Base-by-base conservation (phyloP, 2,797 vertebrate species). In the Todus mexicanus region DNA sequence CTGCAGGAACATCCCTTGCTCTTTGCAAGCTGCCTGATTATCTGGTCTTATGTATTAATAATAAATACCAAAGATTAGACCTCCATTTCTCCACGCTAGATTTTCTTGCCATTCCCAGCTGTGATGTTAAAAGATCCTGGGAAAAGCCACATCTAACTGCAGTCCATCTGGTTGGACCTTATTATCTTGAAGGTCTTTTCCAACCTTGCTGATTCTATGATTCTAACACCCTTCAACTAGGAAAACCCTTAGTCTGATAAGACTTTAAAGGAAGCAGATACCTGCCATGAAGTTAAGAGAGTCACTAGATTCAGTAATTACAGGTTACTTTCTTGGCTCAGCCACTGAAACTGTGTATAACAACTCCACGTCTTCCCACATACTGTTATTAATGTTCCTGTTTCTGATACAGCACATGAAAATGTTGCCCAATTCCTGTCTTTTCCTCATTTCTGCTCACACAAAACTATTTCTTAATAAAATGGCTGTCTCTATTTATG, bases 341-440 rank as follows among this genome's bases (percentile, higher is more conserved):
- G n/a, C 7, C 53, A 12, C 40, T 42, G 40, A 42, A 42, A 68
- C 21, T 45, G 43, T 45, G 17, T 45, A 42, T 43, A 75, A 65
- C 15, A 7, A 33, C 20, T 21, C 0, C 2, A 42, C 12, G 19
- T 56, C 21, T 7, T 68, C 11, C 18, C 11, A 11, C 26, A 50
- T 6, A 25, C 33, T 31, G 5, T 33, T 38, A 6, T 20, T 57
- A 53, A 23, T n/a, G 8, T 26, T 40, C 20, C 25, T 50, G 48
- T 26, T 50, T 50, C 48, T 50, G 26, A 50, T 50, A 26, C 6
- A 57, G 4, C 13, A 60, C 5, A 6, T 76, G 42, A 70, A 84
- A 61, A 51, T 3, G 6, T 6, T 7, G 21, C 6, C 60, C 33
- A 31, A 66, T 75, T 91, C 17, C 12, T 68, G 37, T 45, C 14